Base-by-base conservation (phyloP, 2,797 vertebrate genomes). In the Vespertilio murinus region DNA sequence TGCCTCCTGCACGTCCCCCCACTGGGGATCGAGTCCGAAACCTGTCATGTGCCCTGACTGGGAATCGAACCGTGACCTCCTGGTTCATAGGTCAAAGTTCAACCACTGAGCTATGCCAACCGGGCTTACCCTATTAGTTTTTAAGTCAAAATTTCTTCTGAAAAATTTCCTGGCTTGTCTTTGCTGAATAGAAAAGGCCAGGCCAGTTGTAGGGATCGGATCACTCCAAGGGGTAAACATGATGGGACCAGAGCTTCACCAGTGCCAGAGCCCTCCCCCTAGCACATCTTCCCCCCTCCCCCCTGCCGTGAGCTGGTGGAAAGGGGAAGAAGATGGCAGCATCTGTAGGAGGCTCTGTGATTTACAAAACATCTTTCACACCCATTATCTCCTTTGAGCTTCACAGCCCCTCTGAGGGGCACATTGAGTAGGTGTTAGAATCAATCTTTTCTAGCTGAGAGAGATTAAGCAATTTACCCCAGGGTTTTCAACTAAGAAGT, bases 81-180 rank as follows among this genome's bases (percentile, higher is more conserved):
- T 61, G 59, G 59, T 61, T 61, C 59, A 30, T 61, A 61, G 12
- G 59, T 14, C 28, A 1, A 59, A 28, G 25, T 59, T 30, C 59
- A 61, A 61, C 56, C 59, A 30, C 12, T 61, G 59, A 61, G 28
- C 59, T 61, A 61, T 14, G 28, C 59, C 59, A 61, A 30, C 28
- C 12, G 5, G 28, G 59, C 28, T 67, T 65, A 33, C 10, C 16
- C 38, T 40, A 12, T 33, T 74, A 13, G 13, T 56, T 88, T 93
- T 89, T 40, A 94, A 90, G 82, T 8, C 70, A 75, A 79, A 82
- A 5, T 73, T 86, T 61, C 35, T 85, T 84, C 42, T 45, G 28
- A 81, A 93, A 90, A 40, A 74, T 45, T 59, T 73, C 54, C 77
- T 87, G 18, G 3, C 42, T 90, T 91, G 9, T 71, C 59, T 95